Base-by-base conservation (phyloP, 2,888 invertebrate genomes). In the Neoscelio sp. region DNA sequence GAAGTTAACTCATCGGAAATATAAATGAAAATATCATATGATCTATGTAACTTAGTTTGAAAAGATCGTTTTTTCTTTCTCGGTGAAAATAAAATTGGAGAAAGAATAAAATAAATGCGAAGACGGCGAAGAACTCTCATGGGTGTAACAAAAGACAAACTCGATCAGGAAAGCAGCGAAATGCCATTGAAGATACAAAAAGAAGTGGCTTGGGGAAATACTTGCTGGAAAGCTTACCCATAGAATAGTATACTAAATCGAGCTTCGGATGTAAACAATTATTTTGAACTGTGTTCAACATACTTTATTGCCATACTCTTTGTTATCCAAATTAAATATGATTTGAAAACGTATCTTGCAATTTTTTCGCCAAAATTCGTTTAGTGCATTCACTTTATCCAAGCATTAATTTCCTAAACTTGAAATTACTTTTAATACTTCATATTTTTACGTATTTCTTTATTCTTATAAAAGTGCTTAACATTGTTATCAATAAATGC, bases 111-210 rank as follows among this genome's bases (percentile, higher is more conserved):
- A 71, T 65, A 67, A 71, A 71, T 77, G 71, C 23, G 76, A 60
- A 60, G 64, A 71, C 60, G 44, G 46, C 23, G 40, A 23, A 65
- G 71, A 77, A 65, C 35, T 67, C 71, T 58, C 76, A 52, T 40
- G 70, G 64, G 76, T 62, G 54, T 68, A 68, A 70, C 76, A 77
- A 77, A 77, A 77, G 70, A 77, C 70, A 77, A 77, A 77, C 64
- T 77, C 64, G 76, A 77, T 77, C 70, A 77, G 64, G 76, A 64
- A 70, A 70, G 76, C 70, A 70, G 50, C 52, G 33, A 65, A 60
- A 77, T 71, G 65, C 71, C 52, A 65, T 71, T 52, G 71, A 58
- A 50, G 38, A 54, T 65, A 65, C 65, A 77, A 60, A 70, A 71
- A 50, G 58, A 65, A 65, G 58, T 58, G 13, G 77, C 65, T 58